A percentile compares a stretch with the other conserved stretches of the same genome.
phyloP scores from a whole-genome alignment of 1,140 invertebrate species.

The Lineus longissimus region DNA sequence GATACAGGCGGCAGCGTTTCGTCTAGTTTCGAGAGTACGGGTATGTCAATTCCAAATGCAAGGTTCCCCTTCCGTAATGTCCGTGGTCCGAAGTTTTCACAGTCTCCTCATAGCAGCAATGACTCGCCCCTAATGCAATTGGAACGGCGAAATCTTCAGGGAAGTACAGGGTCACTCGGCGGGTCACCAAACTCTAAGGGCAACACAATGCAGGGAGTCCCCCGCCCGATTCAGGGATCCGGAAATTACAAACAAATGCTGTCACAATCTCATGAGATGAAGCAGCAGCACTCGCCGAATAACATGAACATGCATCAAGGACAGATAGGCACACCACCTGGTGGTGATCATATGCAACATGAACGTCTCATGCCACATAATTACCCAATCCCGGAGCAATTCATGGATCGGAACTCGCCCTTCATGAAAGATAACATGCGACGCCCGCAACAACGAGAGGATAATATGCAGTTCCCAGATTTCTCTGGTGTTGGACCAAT shows the following conservation, averaged over 20 bases:
- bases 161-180: not conserved
- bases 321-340: not conserved
- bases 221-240: not conserved
- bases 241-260: not conserved
- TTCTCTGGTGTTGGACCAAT: too few species aligned
- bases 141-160: not conserved
- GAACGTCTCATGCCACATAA: not conserved
- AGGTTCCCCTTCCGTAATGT: not conserved
- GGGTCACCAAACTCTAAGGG: not conserved
- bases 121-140: not conserved
- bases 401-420: not conserved
- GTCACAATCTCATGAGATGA: not conserved
- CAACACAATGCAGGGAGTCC: not conserved
- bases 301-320: not conserved
- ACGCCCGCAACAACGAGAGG: conserved; percentile 3
- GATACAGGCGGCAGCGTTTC: not conserved
- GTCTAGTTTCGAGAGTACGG: conserved; percentile 1
- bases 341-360: not conserved
- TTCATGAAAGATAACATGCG: conserved; percentile 9
- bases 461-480: not conserved
- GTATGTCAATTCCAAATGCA: not conserved
- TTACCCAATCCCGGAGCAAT: not conserved
- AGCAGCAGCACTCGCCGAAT: conserved; percentile 7
- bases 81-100: not conserved
- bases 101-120: not conserved